phyloP scores from a whole-genome alignment of 2,113 vertebrate species.

The Ia io region DNA sequence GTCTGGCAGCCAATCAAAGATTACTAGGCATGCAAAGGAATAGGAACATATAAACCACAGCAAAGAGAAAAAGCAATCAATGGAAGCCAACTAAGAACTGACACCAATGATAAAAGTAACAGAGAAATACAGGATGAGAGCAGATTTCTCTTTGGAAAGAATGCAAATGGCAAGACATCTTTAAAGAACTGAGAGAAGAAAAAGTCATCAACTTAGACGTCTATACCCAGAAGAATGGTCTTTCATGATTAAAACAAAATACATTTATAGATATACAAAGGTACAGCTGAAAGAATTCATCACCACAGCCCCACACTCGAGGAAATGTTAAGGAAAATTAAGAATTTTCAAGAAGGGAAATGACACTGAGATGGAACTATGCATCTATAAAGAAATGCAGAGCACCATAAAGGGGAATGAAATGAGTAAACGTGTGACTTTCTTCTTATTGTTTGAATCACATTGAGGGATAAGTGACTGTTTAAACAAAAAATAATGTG shows the following conservation, averaged over 20 bases:
- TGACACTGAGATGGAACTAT: not conserved
- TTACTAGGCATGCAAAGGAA: not conserved
- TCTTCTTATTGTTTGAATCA: not conserved
- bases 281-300: not conserved
- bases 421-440: too few species aligned
- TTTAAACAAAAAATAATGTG: not conserved
- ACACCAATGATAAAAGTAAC: not conserved
- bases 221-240: not conserved
- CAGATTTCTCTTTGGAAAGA: not conserved
- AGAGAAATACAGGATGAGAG: not conserved
- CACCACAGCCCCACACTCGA: not conserved
- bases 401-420: not conserved
- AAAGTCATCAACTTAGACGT: not conserved
- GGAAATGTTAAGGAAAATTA: not conserved
- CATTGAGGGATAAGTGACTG: not conserved
- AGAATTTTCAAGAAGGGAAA: not conserved
- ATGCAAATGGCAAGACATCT: not conserved
- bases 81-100: not conserved
- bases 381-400: not conserved
- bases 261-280: not conserved
- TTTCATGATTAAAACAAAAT: not conserved
- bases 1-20: not conserved
- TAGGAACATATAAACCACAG: not conserved
- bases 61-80: not conserved
- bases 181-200: not conserved